These are phyloP conservation scores for Nomada ferruginata DNA, from an alignment of 2,888 invertebrate genomes.

Conservation along the genomic window DNA sequence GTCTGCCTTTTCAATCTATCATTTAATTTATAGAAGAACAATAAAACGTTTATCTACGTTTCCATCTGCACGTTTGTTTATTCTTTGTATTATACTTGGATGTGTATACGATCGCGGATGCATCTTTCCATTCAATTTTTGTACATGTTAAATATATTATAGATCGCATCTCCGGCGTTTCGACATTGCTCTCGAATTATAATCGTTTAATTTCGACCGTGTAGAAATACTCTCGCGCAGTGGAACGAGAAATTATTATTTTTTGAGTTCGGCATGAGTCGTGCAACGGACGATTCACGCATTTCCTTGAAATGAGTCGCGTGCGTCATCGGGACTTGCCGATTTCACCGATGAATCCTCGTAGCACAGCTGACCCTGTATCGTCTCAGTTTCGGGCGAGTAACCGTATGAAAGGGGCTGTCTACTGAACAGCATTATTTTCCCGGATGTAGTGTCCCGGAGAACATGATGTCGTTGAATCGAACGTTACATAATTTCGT, in stretches of 20 bases:
- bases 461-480: too few relatives aligned
- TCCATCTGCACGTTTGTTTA: not conserved
- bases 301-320: slow-evolving; percentile 51
- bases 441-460: not conserved
- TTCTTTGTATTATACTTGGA: too few relatives aligned
- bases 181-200: not conserved
- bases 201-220: not conserved
- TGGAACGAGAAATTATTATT: not conserved
- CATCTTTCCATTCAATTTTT: too few relatives aligned
- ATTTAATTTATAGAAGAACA: not conserved
- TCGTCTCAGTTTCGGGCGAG: slow-evolving; percentile 13
- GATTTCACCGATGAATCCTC: slow-evolving; percentile 41
- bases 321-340: slow-evolving; percentile 57
- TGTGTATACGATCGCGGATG: too few relatives aligned
- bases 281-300: slow-evolving; percentile 44
- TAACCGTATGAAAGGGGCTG: slow-evolving; percentile 15
- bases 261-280: slow-evolving; percentile 31
- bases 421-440: not conserved
- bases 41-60: too few relatives aligned
- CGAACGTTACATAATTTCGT: not conserved
- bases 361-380: not conserved
- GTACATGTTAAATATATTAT: too few relatives aligned
- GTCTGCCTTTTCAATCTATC: not conserved
- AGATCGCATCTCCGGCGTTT: not conserved
- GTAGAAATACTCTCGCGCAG: not conserved